Conservation (phyloP, 2,797 vertebrate genomes). For the Alectoris magna region DNA sequence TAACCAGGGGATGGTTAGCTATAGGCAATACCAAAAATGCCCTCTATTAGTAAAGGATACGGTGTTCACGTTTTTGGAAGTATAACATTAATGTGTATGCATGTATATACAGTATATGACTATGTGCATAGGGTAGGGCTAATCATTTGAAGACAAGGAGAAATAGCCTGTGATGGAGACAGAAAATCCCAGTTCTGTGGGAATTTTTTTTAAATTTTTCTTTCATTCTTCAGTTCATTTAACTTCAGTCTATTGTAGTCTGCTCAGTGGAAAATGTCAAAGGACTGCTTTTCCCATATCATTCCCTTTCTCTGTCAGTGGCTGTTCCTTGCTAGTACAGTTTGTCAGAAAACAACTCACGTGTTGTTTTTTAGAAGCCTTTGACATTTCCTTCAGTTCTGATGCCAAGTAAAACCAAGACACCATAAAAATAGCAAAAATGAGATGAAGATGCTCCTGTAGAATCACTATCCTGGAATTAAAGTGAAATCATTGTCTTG, state of each 20-base stretch:
- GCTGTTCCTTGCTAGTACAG: background rate
- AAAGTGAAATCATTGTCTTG: background rate
- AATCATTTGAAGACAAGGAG: background rate
- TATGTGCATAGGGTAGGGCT: background rate
- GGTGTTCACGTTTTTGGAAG: background rate
- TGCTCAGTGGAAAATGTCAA: background rate
- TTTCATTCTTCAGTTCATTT: background rate
- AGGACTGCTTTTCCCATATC: background rate
- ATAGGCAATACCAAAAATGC: background rate
- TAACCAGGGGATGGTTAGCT: background rate
- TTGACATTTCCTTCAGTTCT: slow-evolving; percentile 45
- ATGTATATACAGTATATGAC: background rate
- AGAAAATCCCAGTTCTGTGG: background rate
- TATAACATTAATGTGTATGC: background rate
- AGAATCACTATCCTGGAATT: background rate
- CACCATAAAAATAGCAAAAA: background rate
- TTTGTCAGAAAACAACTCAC: slow-evolving; percentile 44
- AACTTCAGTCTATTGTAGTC: background rate
- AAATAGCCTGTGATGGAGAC: background rate
- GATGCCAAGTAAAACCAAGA: slow-evolving; percentile 25
- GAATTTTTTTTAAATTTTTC: background rate
- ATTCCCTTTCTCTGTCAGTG: background rate
- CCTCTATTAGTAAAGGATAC: background rate
- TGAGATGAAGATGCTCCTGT: background rate
- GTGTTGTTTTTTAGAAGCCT: slow-evolving; percentile 41